Percentiles rank a stretch among this genome's conserved stretches.
Conservation (phyloP, 2,113 vertebrate genomes). For the Ivindomyrus marchei region DNA sequence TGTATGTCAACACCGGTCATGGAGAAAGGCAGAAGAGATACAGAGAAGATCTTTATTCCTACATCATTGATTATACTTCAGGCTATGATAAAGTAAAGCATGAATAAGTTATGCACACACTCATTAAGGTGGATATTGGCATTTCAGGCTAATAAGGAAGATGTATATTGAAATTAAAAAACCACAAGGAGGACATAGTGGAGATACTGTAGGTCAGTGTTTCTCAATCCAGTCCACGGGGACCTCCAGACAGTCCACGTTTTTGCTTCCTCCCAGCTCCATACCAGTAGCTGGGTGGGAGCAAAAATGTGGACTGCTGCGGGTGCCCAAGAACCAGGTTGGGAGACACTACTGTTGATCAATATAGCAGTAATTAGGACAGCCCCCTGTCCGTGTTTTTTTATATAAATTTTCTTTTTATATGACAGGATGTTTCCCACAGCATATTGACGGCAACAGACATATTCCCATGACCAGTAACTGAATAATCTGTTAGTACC, state of each 20-base stretch:
- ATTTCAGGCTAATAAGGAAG: constrained; percentile 8
- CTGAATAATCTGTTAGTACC: background rate
- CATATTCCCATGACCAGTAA: background rate
- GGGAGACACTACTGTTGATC: background rate
- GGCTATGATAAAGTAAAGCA: background rate
- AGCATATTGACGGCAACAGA: background rate
- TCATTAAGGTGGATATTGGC: constrained; percentile 1
- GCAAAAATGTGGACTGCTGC: background rate
- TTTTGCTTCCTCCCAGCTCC: background rate
- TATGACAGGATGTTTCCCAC: background rate
- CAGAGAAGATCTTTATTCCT: background rate
- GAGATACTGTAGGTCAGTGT: background rate
- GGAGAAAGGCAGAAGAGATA: background rate
- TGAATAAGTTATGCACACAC: constrained; percentile 3
- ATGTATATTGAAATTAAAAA: constrained; percentile 9
- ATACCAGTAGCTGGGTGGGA: background rate
- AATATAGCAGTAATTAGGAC: background rate
- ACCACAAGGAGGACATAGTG: background rate
- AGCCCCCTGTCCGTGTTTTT: background rate
- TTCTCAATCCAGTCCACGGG: background rate
- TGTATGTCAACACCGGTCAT: background rate
- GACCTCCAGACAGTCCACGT: background rate
- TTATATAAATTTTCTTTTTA: background rate
- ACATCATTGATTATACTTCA: background rate
- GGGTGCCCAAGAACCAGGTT: background rate